phyloP scores from a whole-genome alignment of 2,113 vertebrate genomes.

The Pogona vitticeps region DNA sequence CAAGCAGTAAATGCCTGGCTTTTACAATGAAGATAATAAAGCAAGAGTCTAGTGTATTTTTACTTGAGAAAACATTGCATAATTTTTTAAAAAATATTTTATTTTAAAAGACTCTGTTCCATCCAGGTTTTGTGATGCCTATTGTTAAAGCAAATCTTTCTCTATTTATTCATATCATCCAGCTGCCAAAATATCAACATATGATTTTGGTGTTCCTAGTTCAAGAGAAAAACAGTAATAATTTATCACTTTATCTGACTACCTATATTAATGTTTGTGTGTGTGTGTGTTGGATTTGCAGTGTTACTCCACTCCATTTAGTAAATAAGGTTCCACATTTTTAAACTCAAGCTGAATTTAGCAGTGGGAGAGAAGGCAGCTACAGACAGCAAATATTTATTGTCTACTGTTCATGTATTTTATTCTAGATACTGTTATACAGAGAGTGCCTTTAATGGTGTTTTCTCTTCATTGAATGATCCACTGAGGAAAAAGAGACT shows the following conservation, averaged over 20 bases:
- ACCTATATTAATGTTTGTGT: neutral
- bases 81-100: neutral
- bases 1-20: neutral
- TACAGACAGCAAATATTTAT: conserved; percentile 30
- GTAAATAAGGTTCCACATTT: neutral
- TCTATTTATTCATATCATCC: neutral
- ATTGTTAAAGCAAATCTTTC: conserved; percentile 3
- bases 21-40: neutral
- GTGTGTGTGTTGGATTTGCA: neutral
- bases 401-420: conserved; percentile 15
- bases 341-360: conserved; percentile 5
- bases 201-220: neutral
- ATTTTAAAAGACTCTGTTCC: neutral
- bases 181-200: neutral
- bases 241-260: neutral
- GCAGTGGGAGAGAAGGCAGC: conserved; percentile 2
- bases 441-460: neutral
- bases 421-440: neutral
- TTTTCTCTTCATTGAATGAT: neutral
- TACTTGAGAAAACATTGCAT: neutral
- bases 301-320: neutral
- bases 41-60: neutral
- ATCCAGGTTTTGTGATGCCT: neutral
- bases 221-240: conserved; percentile 13
- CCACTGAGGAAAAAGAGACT: neutral